A percentile compares a stretch with the other conserved stretches of the same genome.
These are phyloP conservation scores for Artibeus lituratus DNA, from an alignment of 2,797 vertebrate genomes.

Conservation along the genomic window DNA sequence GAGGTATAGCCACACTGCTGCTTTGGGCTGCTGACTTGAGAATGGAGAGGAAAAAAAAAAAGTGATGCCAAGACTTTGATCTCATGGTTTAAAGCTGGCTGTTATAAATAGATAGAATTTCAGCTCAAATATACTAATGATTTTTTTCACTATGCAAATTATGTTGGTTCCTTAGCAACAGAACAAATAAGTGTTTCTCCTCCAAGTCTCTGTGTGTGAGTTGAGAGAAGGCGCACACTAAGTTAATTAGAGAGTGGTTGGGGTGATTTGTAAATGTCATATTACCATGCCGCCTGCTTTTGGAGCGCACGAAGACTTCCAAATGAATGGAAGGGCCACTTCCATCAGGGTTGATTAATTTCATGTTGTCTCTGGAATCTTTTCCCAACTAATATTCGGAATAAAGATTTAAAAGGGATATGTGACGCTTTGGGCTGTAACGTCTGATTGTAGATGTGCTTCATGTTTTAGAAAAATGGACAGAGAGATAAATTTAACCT, in stretches of 20 bases:
- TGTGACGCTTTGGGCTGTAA: not conserved
- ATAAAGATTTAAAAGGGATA: not conserved
- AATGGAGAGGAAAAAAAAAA: conserved; percentile 74
- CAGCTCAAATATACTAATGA: conserved; percentile 80
- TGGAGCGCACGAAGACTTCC: conserved; percentile 72
- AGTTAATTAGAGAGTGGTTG: conserved; percentile 85
- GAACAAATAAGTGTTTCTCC: conserved; percentile 82
- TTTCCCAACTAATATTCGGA: conserved; percentile 50
- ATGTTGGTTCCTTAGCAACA: conserved; percentile 83
- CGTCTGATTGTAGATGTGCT: not conserved
- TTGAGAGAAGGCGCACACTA: conserved; percentile 83
- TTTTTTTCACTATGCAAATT: conserved; percentile 84
- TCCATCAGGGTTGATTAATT: conserved; percentile 14
- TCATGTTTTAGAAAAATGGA: not conserved
- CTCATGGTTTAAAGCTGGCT: conserved; percentile 79
- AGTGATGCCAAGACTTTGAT: conserved; percentile 78
- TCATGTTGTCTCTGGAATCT: conserved; percentile 23
- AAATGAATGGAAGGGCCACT: conserved; percentile 74
- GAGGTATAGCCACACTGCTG: not conserved
- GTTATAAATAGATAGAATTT: conserved; percentile 81
- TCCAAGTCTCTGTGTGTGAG: conserved; percentile 81
- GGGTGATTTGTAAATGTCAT: conserved; percentile 86
- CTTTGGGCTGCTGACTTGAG: conserved; percentile 74
- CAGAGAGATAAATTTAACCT: not conserved
- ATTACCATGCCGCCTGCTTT: conserved; percentile 82